A percentile compares a stretch with the other conserved stretches of the same genome.
These are phyloP conservation scores for Fratercula arctica DNA, from an alignment of 2,797 vertebrate species.

Conservation along the genomic window DNA sequence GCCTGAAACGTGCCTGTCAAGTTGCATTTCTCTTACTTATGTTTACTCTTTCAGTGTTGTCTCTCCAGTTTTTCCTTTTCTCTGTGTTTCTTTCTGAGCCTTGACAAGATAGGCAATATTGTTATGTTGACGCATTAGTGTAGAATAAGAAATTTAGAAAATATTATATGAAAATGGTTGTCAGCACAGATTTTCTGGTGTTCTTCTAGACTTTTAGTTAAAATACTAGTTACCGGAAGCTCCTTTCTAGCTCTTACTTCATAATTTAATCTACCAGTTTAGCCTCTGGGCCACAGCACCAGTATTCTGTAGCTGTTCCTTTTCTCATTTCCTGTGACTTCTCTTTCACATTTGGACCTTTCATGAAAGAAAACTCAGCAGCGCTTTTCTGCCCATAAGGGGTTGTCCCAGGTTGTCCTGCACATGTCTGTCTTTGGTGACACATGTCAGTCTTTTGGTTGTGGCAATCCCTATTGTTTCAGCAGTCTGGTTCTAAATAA, in stretches of 20 bases:
- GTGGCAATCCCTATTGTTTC: not conserved
- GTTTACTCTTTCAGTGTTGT: slow-evolving; percentile 26
- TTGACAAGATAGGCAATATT: not conserved
- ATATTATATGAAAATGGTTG: not conserved
- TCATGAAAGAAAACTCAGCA: not conserved
- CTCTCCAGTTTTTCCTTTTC: slow-evolving; percentile 13
- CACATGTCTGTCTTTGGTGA: not conserved
- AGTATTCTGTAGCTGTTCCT: not conserved
- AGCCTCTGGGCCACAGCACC: not conserved
- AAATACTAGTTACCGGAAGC: not conserved
- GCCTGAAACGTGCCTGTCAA: slow-evolving; percentile 27
- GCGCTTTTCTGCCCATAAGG: not conserved
- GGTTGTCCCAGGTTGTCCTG: not conserved
- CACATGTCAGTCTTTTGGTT: not conserved
- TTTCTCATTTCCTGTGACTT: not conserved
- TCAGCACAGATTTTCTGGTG: not conserved
- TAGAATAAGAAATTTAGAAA: not conserved
- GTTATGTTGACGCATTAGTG: not conserved
- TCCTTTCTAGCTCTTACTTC: not conserved
- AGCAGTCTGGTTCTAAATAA: not conserved
- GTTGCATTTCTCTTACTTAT: slow-evolving; percentile 22
- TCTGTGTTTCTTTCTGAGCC: not conserved
- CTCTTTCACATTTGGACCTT: not conserved
- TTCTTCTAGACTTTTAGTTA: not conserved
- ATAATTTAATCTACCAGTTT: not conserved